Evolutionary conservation across 2,888 invertebrate species (phyloP), one percentile per base, ranked within the genome.

Genomic region (Drosophila merina): DNA sequence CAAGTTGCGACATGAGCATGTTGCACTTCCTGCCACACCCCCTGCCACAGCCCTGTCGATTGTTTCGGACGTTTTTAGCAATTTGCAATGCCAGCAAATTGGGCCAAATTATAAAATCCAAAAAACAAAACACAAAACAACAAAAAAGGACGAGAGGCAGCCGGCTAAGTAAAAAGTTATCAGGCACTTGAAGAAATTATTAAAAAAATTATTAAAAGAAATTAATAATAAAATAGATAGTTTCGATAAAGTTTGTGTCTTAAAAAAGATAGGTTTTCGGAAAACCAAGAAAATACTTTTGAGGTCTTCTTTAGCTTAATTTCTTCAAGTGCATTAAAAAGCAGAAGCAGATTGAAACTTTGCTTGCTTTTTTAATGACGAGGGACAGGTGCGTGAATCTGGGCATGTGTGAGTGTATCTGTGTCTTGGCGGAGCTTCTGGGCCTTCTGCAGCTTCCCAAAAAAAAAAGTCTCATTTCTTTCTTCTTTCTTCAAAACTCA

Each of bases 31-130:
- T 75, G 75, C 69, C 72, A 52, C 45, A 52, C 67, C 63, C 33
- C 14, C 31, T 10, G 8, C 47, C 9, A 5, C 7, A 20, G 31
- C 64, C 69, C 69, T 86, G 80, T 86, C 80, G 85, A 80, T 81
- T 77, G 69, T 60, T 70, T 67, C 82, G 74, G 84, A 75, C 80
- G 68, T 79, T 86, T 82, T 60, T 26, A 71, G 79, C 82, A 78
- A 85, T 87, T 85, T 87, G 76, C 86, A 81, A 77, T 76, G 86
- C 82, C 81, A 87, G 74, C 86, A 79, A 83, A 87, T 87, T 87
- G 83, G 88, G 88, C 72, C 88, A 83, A 82, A 86, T 87, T 83
- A 82, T 87, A 79, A 87, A 83, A 54, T 56, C 70, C 64, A 72
- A 70, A 67, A 63, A 60, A 63, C 47, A 52, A 44, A 31, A 20